These are phyloP conservation scores for Avahi laniger DNA, from an alignment of 2,797 vertebrate species.

Conservation along the genomic window DNA sequence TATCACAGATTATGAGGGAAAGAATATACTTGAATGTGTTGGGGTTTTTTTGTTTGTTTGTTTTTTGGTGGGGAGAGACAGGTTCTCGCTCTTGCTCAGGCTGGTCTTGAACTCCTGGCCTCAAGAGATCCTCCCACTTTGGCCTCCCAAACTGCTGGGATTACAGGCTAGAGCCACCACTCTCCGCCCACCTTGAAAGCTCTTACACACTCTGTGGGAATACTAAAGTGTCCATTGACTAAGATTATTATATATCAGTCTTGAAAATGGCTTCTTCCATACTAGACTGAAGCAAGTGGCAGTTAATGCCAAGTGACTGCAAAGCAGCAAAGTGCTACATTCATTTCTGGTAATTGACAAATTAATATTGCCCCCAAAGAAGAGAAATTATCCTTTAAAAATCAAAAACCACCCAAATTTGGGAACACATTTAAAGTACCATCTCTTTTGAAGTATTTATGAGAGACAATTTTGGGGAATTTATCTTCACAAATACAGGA, in stretches of 20 bases:
- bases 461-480: background rate
- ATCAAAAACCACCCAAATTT: background rate
- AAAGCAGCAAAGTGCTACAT: background rate
- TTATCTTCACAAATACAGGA: background rate
- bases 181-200: too few species aligned
- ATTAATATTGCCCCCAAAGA: background rate
- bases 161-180: too few species aligned
- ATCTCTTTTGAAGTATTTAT: background rate
- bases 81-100: background rate
- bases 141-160: background rate
- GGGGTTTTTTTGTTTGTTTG: too few species aligned
- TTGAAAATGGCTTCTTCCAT: background rate
- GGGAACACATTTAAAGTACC: background rate
- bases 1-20: background rate
- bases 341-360: background rate
- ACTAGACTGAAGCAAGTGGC: background rate
- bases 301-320: background rate
- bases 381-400: background rate
- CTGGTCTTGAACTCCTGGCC: background rate
- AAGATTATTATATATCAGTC: background rate
- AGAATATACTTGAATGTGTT: background rate
- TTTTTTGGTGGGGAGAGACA: background rate
- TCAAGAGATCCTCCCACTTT: background rate
- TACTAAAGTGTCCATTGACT: background rate
- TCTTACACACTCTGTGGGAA: background rate